Percentiles rank a stretch among this genome's conserved stretches.
Evolutionary conservation across 2,888 invertebrate species (phyloP).

Genomic region (Leptogaster cylindrica): DNA sequence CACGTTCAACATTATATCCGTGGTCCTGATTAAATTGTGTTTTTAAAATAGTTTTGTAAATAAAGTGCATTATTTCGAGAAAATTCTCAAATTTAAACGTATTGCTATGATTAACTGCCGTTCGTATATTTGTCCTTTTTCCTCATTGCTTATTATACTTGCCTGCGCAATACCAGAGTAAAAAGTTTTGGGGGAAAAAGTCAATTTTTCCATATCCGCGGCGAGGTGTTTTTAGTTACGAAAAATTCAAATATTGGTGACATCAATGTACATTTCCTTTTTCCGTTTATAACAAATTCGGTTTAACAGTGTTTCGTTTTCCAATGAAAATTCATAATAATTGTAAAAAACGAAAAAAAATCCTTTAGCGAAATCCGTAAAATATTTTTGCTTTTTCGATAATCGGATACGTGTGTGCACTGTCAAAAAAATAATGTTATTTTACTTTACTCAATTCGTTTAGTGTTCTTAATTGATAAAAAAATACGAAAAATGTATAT

Average conservation of each 20-base stretch:
- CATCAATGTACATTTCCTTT: constrained; percentile 42
- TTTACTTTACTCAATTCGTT: constrained; percentile 10
- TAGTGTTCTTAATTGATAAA: constrained; percentile 30
- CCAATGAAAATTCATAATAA: constrained; percentile 24
- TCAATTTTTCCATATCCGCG: constrained; percentile 53
- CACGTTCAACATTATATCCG: too few relatives aligned
- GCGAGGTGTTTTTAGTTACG: constrained; percentile 53
- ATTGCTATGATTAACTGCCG: too few relatives aligned
- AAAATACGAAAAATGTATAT: too few relatives aligned
- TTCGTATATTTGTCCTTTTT: constrained; percentile 9
- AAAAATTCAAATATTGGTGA: constrained; percentile 49
- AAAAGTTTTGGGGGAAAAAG: constrained; percentile 50
- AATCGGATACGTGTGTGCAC: constrained; percentile 32
- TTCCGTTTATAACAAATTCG: constrained; percentile 40
- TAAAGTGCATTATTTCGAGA: neutral
- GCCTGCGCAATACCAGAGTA: too few relatives aligned
- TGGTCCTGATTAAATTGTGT: too few relatives aligned
- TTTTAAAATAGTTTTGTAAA: too few relatives aligned
- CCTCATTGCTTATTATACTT: constrained; percentile 1
- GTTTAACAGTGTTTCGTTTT: constrained; percentile 37
- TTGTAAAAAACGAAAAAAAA: constrained; percentile 10
- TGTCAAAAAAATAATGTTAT: neutral
- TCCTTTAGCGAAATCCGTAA: constrained; percentile 3
- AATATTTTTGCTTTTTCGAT: constrained; percentile 28
- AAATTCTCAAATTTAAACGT: too few relatives aligned